Base-by-base conservation (phyloP, 2,113 vertebrate genomes). In the Malurus melanocephalus region DNA sequence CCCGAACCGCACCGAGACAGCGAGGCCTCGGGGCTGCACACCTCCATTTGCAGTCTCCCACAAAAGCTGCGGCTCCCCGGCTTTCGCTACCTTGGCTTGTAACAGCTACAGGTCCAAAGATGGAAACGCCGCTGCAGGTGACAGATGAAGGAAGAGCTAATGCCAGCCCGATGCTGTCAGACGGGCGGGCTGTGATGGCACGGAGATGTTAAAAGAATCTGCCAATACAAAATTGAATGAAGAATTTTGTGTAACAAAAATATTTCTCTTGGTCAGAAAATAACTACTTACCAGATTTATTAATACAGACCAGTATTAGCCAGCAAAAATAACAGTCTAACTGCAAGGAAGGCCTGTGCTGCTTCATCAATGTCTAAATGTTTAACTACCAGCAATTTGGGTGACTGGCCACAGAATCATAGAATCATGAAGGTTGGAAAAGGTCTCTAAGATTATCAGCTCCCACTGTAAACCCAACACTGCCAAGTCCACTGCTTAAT, bases 21-120 rank as follows among this genome's bases (percentile, higher is more conserved):
- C 2, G 27, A 8, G 16, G 28, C 28, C 35, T 21, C 7, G 1
- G 45, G 35, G 45, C 5, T 1, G 79, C 16, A 0, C 16, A 1
- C 4, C 11, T 9, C 5, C 1, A 0, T 4, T 2, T 2, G 16
- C 35, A 0, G 5, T 2, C 13, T 16, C 19, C 52, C 66, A 9
- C 74, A 26, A 43, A 85, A 71, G 27, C 28, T 9, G 11, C 75
- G 1, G 60, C 6, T 35, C 56, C 16, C 71, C 3, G 57, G 55
- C 9, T 68, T 38, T 27, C 33, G 40, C 59, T 51, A 6, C 75
- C 11, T 77, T 3, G 49, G 7, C 49, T 67, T 60, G 13, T 59
- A 13, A 11, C 13, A 10, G 30, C 45, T 57, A 2, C 17, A 20
- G 22, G 40, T 26, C 43, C 16, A 13, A 33, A 14, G 30, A 13